Evolutionary conservation across 2,113 vertebrate species (phyloP), one percentile per base, ranked within the genome.

Genomic region (Lamprotornis superbus): DNA sequence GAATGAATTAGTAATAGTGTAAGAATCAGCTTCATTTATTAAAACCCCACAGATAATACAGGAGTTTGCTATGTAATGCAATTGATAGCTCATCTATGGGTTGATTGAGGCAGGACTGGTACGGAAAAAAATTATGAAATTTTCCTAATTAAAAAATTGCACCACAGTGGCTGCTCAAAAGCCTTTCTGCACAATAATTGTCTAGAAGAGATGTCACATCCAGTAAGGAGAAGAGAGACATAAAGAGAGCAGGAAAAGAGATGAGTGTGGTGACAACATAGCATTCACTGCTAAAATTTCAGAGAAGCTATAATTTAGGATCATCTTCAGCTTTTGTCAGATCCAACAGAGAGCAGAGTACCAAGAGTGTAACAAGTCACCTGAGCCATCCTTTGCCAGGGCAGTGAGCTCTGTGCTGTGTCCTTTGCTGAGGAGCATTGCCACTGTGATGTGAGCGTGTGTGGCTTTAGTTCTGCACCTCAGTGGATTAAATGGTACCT

Each of bases 351-450:
- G 31, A 73, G 64, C 40, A 65, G 28, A 37, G 5, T 14, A 69
- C 21, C n/a, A 40, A 46, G 2, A 59, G 16, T 7, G 3, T 49
- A 13, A 35, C n/a, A 79, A 44, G 22, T 49, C 42, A 56, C 68
- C 42, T 55, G 33, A 70, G 15, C 25, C 11, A 7, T 52, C 52
- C 2, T 12, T 35, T 73, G 18, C n/a, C 25, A 79, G n/a, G 40
- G 15, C 49, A 76, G 27, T 44, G 44, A 68, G 49, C 30, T 84
- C 37, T 68, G 28, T 57, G 23, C 33, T 8, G 0, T 30, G 24
- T 23, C 37, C 16, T 47, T 83, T 5, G 0, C 57, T 33, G 10
- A 78, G 39, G 30, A 80, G 6, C 27, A 6, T 64, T 0, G 0
- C 42, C 27, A 14, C 33, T 63, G 25, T 39, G 2, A 0, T 30